Evolutionary conservation across 2,888 invertebrate species (phyloP), one percentile per base, ranked within the genome.

Genomic region (Hermaeophaga mercurialis): DNA sequence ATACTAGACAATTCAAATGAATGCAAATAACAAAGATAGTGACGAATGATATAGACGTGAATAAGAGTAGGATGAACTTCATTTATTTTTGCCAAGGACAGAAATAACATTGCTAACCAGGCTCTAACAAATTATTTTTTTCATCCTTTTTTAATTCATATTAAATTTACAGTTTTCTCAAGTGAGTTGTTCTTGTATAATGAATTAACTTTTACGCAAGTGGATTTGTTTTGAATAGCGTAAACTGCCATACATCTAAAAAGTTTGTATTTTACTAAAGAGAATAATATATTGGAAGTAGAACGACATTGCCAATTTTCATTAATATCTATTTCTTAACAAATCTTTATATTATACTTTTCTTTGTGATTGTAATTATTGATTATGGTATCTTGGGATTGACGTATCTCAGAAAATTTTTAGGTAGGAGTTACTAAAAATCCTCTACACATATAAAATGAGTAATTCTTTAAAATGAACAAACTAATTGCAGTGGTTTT

Each of bases 361-460:
- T 43, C 43, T 43, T 43, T 43, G 43, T 43, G 43, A 43, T 43
- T 43, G 43, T 43, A 43, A 43, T 43, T 43, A 43, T 43, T 43
- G 43, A 43, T 43, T 43, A 43, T 43, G 26, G 24, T 43, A 43
- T 43, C 24, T 43, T 43, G 14, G 43, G 14, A 43, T 43, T 43
- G 43, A 43, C 43, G 43, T 43, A 24, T 43, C 43, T 43, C 6
- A 43, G 43, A 43, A 22, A 43, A 24, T 24, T n/a, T n/a, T 43
- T 24, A 24, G 24, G 24, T 43, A 36, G 24, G 43, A 43, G 43
- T 43, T 43, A 12, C 22, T 24, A 26, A 24, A 24, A 43, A 43
- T 8, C n/a, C 9, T 26, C 9, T 22, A 24, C 18, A 14, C 12
- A 24, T 26, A 12, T 43, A 43, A 39, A 43, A 43, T 43, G 43